Evolutionary conservation across 1,140 invertebrate genomes (phyloP).

Genomic region (Aricia agestis): DNA sequence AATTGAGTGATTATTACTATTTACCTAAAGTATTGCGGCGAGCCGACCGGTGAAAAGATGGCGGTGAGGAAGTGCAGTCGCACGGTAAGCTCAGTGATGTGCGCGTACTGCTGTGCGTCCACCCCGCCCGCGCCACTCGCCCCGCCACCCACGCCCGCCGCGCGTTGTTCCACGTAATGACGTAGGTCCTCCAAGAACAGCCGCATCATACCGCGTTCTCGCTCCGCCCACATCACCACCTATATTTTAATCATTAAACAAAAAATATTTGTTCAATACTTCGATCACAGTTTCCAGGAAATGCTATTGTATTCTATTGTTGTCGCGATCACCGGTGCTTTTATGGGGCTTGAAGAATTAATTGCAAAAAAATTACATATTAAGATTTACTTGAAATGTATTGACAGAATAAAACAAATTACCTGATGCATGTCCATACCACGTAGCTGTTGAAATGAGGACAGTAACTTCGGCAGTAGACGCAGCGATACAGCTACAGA

Average conservation of each 20-base stretch:
- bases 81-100: conserved; percentile 93
- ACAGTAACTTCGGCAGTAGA: conserved; percentile 91
- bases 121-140: conserved; percentile 26
- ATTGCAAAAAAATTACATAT: too few relatives aligned
- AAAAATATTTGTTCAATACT: too few relatives aligned
- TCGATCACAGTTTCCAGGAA: too few relatives aligned
- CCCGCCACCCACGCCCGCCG: conserved; percentile 25
- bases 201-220: conserved; percentile 92
- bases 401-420: conserved; percentile 3
- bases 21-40: conserved; percentile 90
- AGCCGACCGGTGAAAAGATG: conserved; percentile 92
- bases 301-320: too few relatives aligned
- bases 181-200: conserved; percentile 93
- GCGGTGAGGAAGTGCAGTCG: conserved; percentile 93
- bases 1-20: neutral
- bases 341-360: too few relatives aligned
- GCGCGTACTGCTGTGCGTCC: conserved; percentile 81
- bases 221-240: conserved; percentile 92
- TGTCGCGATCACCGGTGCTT: too few relatives aligned
- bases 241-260: conserved; percentile 24
- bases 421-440: conserved; percentile 87
- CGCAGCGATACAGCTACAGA: conserved; percentile 93
- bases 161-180: conserved; percentile 73
- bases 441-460: conserved; percentile 92
- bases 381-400: too few relatives aligned